A percentile compares a stretch with the other conserved stretches of the same genome.
These are phyloP conservation scores for Ahaetulla prasina DNA, from an alignment of 2,113 vertebrate species.

Conservation along the genomic window DNA sequence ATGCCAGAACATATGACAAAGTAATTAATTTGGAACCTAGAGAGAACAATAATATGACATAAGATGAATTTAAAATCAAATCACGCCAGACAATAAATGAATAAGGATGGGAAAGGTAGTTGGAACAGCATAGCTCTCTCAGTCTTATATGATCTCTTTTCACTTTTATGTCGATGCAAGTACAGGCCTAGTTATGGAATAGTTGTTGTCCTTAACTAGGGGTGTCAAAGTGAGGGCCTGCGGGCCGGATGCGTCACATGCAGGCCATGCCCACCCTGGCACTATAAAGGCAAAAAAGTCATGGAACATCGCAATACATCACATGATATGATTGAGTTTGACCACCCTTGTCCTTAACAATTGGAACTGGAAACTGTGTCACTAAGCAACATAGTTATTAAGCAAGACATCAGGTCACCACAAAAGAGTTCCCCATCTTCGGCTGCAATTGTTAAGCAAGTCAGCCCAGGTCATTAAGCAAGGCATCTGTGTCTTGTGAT, in stretches of 20 bases:
- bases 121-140: not conserved
- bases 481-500: not conserved
- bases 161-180: not conserved
- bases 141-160: not conserved
- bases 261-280: no score
- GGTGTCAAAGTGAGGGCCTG: no score
- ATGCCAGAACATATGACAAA: constrained; percentile 15
- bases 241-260: no score
- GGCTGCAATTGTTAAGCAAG: not conserved
- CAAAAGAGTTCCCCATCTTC: not conserved
- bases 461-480: not conserved
- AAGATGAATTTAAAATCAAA: constrained; percentile 3
- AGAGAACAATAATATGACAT: not conserved
- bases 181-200: not conserved
- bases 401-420: not conserved
- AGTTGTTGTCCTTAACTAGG: not conserved
- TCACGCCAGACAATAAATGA: not conserved
- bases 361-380: not conserved
- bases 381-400: not conserved
- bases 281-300: no score
- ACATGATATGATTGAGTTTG: no score
- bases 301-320: no score
- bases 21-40: not conserved
- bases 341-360: not conserved
- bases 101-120: not conserved